Percentiles rank a stretch among this genome's conserved stretches.
phyloP scores from a whole-genome alignment of 2,888 invertebrate genomes.

The Clitarchus hookeri region DNA sequence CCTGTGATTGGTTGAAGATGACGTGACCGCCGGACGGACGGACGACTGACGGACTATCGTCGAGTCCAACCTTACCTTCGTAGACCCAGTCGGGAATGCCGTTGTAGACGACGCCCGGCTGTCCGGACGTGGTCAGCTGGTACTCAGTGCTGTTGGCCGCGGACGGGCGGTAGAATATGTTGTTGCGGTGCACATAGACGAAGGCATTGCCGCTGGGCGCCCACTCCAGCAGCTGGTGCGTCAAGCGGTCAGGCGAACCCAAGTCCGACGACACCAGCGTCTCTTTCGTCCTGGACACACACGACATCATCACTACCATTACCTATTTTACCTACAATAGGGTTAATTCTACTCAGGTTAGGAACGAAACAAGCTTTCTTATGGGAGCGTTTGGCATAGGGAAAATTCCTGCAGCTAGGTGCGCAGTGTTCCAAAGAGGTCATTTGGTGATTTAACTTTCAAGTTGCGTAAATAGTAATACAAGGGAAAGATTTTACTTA shows the following conservation, averaged over 20 bases:
- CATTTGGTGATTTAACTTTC: no score
- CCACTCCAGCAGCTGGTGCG: constrained; percentile 77
- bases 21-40: no score
- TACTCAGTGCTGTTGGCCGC: constrained; percentile 53
- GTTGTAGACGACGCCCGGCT: constrained; percentile 69
- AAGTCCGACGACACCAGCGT: constrained; percentile 19
- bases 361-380: no score
- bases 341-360: no score
- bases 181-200: constrained; percentile 73
- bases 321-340: no score
- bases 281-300: constrained; percentile 27
- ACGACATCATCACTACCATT: background rate
- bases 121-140: constrained; percentile 65
- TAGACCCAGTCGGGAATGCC: constrained; percentile 96
- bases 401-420: no score
- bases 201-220: constrained; percentile 72
- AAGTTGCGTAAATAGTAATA: no score
- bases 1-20: no score
- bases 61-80: constrained; percentile 75
- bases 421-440: no score
- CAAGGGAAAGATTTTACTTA: no score
- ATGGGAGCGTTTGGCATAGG: no score
- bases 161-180: constrained; percentile 72
- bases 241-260: background rate
- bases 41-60: no score